Percentiles rank a stretch among this genome's conserved stretches.
phyloP scores from a whole-genome alignment of 2,113 vertebrate species.

The Bubo blakistoni region DNA sequence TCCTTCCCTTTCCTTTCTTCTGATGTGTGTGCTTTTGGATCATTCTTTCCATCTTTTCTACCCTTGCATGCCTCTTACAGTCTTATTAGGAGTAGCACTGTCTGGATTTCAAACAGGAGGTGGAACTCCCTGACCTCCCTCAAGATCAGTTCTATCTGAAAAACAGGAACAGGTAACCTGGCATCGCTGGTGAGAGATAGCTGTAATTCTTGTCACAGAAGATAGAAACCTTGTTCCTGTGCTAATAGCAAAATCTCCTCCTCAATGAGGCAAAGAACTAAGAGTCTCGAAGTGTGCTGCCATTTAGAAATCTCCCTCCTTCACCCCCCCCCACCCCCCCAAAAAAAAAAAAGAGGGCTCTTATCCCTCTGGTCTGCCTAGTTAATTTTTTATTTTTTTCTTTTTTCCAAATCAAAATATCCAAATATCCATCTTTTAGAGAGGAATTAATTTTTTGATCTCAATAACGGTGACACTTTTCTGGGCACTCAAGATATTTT shows the following conservation, averaged over 20 bases:
- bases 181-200: neutral
- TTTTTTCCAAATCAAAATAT: neutral
- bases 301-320: neutral
- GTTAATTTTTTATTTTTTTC: neutral
- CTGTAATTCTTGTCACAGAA: neutral
- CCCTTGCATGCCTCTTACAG: neutral
- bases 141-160: neutral
- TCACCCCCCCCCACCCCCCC: accelerated
- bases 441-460: accelerated
- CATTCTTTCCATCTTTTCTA: neutral
- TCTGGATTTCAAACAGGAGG: neutral
- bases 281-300: neutral
- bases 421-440: neutral
- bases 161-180: neutral
- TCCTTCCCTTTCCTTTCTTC: neutral
- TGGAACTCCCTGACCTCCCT: neutral
- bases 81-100: neutral
- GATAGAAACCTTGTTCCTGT: neutral
- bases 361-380: neutral
- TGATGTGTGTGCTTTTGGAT: neutral
- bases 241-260: neutral
- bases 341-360: accelerated
- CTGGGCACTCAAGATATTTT: neutral
- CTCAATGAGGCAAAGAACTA: neutral
- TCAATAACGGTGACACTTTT: neutral